phyloP scores from a whole-genome alignment of 1,140 invertebrate genomes.

The Bradynema listronoti region DNA sequence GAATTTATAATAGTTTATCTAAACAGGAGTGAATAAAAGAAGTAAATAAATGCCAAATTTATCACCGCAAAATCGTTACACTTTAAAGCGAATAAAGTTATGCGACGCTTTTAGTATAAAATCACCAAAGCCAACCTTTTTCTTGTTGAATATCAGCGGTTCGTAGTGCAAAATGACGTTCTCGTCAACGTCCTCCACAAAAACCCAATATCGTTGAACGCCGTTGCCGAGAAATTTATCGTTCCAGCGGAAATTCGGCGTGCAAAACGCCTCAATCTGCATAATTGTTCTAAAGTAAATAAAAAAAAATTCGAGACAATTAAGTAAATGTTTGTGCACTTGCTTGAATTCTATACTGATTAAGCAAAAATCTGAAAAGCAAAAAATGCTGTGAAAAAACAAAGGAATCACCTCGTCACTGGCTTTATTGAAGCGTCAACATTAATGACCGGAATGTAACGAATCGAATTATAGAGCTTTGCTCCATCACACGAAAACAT shows the following conservation, averaged over 20 bases:
- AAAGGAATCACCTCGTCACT: constrained; percentile 68
- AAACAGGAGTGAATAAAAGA: too few species aligned
- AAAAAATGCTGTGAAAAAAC: constrained; percentile 2
- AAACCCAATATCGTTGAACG: constrained; percentile 87
- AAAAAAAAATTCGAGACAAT: too few species aligned
- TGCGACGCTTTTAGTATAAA: too few species aligned
- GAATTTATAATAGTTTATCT: too few species aligned
- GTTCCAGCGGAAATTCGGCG: constrained; percentile 81
- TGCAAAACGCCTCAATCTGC: constrained; percentile 74
- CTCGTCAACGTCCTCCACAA: constrained; percentile 88
- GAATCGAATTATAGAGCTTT: constrained; percentile 74
- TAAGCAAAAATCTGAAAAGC: too few species aligned
- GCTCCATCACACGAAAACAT: constrained; percentile 69
- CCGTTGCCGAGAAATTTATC: constrained; percentile 76
- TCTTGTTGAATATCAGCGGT: constrained; percentile 78
- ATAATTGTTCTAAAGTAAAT: constrained; percentile 67
- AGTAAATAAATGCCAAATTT: too few species aligned
- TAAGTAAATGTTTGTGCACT: too few species aligned
- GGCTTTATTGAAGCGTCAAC: constrained; percentile 81
- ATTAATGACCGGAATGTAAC: constrained; percentile 75
- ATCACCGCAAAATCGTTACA: too few species aligned
- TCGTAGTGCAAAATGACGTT: constrained; percentile 94
- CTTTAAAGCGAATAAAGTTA: too few species aligned
- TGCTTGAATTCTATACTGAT: too few species aligned
- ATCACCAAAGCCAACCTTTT: constrained; percentile 76